A percentile compares a stretch with the other conserved stretches of the same genome.
Evolutionary conservation across 2,888 invertebrate species (phyloP).

Genomic region (Tinea trinotella): DNA sequence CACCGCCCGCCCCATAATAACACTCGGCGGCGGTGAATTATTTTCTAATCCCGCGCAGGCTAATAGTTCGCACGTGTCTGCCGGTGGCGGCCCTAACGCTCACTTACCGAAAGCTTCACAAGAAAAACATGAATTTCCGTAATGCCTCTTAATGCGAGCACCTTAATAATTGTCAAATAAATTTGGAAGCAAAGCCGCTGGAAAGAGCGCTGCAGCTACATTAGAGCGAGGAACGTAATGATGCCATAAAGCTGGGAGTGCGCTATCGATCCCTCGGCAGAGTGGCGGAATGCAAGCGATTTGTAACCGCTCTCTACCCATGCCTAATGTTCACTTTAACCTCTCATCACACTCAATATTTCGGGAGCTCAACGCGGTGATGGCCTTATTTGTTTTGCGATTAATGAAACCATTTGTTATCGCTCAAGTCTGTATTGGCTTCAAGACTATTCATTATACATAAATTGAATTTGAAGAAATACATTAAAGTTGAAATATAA

Average conservation of each 20-base stretch:
- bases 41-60: constrained; percentile 69
- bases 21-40: constrained; percentile 66
- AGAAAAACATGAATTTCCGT: constrained; percentile 69
- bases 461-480: no score
- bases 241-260: constrained; percentile 18
- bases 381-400: neutral
- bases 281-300: constrained; percentile 7
- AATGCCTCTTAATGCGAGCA: constrained; percentile 66
- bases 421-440: no score
- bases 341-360: constrained; percentile 12
- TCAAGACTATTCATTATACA: no score
- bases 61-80: constrained; percentile 70
- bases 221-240: constrained; percentile 26
- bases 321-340: constrained; percentile 15
- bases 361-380: neutral
- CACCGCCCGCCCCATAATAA: constrained; percentile 60
- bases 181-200: constrained; percentile 37
- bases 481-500: no score
- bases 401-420: no score
- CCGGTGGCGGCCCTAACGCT: constrained; percentile 58
- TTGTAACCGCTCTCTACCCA: constrained; percentile 15
- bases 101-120: constrained; percentile 62
- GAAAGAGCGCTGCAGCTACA: constrained; percentile 46
- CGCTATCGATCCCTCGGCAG: constrained; percentile 15
- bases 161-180: constrained; percentile 71